Evolutionary conservation across 1,140 invertebrate genomes (phyloP).

Genomic region (Teleogryllus occipitalis): DNA sequence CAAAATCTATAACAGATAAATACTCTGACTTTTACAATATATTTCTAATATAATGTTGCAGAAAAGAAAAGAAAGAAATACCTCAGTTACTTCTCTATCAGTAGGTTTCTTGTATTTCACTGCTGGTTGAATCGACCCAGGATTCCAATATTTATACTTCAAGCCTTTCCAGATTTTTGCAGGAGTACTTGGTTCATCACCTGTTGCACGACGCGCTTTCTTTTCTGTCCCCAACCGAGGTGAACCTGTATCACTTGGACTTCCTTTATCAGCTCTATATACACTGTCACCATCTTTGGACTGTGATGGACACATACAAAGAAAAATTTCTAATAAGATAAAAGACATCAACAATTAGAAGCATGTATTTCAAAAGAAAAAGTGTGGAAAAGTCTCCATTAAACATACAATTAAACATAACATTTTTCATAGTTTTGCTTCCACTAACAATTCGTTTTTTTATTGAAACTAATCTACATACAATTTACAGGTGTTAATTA

Average conservation of each 20-base stretch:
- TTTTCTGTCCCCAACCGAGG: background rate
- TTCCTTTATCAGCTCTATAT: background rate
- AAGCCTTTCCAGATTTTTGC: slow-evolving; percentile 61
- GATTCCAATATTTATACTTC: slow-evolving; percentile 63
- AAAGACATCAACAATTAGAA: too few relatives aligned
- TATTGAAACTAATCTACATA: too few relatives aligned
- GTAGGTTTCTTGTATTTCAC: slow-evolving; percentile 66
- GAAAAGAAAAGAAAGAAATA: slow-evolving; percentile 26
- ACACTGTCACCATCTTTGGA: background rate
- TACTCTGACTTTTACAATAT: too few relatives aligned
- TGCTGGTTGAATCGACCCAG: slow-evolving; percentile 51
- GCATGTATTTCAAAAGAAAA: too few relatives aligned
- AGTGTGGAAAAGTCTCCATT: too few relatives aligned
- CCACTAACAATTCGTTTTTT: too few relatives aligned
- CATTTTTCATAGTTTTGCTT: too few relatives aligned
- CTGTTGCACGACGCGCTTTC: background rate
- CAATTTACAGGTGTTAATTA: too few relatives aligned
- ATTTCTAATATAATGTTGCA: too few relatives aligned
- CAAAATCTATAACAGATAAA: too few relatives aligned
- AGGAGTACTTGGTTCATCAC: slow-evolving; percentile 35
- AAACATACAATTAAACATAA: too few relatives aligned
- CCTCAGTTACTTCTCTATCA: slow-evolving; percentile 74
- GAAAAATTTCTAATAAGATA: too few relatives aligned
- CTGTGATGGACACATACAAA: background rate
- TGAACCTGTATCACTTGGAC: background rate